phyloP scores from a whole-genome alignment of 1,140 invertebrate species.

The Limonius californicus region DNA sequence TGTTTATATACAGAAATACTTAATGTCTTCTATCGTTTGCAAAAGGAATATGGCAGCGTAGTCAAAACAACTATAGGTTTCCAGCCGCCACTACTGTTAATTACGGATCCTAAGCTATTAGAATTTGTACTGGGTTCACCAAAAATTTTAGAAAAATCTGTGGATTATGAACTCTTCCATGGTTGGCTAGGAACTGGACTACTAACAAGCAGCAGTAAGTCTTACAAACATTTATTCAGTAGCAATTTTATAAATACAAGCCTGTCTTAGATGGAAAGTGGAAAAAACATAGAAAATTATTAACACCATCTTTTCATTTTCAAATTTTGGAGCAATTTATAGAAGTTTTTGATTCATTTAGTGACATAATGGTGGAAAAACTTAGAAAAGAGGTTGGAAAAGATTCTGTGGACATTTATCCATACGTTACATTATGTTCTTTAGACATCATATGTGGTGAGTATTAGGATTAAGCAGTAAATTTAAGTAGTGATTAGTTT shows the following conservation, averaged over 20 bases:
- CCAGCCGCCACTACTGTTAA: background rate
- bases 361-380: conserved; percentile 60
- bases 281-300: conserved; percentile 58
- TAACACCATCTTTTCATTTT: conserved; percentile 88
- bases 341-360: conserved; percentile 76
- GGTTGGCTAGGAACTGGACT: conserved; percentile 13
- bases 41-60: background rate
- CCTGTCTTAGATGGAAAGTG: conserved; percentile 68
- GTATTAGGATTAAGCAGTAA: no score
- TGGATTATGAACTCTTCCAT: background rate
- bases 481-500: no score
- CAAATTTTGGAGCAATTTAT: conserved; percentile 81
- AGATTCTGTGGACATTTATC: conserved; percentile 64
- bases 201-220: background rate
- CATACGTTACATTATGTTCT: conserved; percentile 70
- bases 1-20: no score
- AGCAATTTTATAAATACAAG: background rate
- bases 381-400: conserved; percentile 51
- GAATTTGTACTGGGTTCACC: background rate
- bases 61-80: background rate
- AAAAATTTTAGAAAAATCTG: background rate
- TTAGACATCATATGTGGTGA: conserved; percentile 83
- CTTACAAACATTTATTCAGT: background rate
- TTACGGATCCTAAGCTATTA: background rate
- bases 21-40: no score